phyloP scores from a whole-genome alignment of 2,888 invertebrate genomes.

The Ganaspis brasiliensis region DNA sequence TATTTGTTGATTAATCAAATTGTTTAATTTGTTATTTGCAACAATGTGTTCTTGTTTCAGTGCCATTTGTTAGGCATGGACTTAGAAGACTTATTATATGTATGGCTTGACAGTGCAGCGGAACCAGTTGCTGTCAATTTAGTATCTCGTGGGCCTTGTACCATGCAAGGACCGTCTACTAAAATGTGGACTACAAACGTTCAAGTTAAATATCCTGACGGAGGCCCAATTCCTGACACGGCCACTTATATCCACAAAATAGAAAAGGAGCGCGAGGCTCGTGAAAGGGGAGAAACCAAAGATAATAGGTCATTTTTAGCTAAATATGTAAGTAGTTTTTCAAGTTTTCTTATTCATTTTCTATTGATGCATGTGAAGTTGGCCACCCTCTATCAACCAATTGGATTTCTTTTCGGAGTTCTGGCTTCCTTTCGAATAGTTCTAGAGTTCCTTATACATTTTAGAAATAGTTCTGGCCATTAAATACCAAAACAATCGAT shows the following conservation, averaged over 20 bases:
- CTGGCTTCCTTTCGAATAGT: too few species aligned
- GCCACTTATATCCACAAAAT: slow-evolving; percentile 96
- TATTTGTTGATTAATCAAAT: too few species aligned
- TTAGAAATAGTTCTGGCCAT: too few species aligned
- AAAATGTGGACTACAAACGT: slow-evolving; percentile 89
- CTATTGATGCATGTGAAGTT: too few species aligned
- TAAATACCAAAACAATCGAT: too few species aligned
- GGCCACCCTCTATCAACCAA: too few species aligned
- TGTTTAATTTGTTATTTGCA: too few species aligned
- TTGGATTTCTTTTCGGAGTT: too few species aligned
- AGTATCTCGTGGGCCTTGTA: slow-evolving; percentile 82
- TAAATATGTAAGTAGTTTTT: slow-evolving; percentile 92
- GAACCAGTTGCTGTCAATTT: slow-evolving; percentile 88
- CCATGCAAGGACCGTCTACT: slow-evolving; percentile 79
- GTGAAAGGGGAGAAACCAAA: slow-evolving; percentile 93
- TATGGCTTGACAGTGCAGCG: slow-evolving; percentile 91
- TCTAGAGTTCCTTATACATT: too few species aligned
- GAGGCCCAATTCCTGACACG: slow-evolving; percentile 96
- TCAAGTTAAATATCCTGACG: slow-evolving; percentile 89
- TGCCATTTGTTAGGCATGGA: slow-evolving; percentile 89
- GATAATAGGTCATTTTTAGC: slow-evolving; percentile 98
- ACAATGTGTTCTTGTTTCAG: slow-evolving; percentile 77
- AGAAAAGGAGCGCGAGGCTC: slow-evolving; percentile 94
- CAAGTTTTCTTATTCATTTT: slow-evolving; percentile 43
- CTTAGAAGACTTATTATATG: slow-evolving; percentile 89